Conservation (phyloP, 2,888 invertebrate genomes). For the Tipula unca region DNA sequence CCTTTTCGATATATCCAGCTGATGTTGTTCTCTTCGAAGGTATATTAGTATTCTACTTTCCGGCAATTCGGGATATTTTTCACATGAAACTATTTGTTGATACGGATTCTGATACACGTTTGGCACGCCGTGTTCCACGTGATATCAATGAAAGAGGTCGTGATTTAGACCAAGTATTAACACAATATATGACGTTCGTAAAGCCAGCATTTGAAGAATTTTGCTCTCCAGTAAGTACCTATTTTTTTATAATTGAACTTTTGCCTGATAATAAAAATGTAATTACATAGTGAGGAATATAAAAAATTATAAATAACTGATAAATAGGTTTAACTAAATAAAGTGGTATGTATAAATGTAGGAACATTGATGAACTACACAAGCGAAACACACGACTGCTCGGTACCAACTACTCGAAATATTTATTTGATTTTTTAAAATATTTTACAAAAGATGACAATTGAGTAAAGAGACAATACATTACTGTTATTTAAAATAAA, state of each 20-base stretch:
- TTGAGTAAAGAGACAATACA: no score
- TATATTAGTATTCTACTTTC: constrained; percentile 95
- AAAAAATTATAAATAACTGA: no score
- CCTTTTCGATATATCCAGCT: constrained; percentile 81
- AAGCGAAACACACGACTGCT: no score
- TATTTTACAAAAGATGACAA: no score
- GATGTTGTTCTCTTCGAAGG: constrained; percentile 98
- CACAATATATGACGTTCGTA: constrained; percentile 95
- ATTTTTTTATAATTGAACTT: not conserved
- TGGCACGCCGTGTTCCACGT: constrained; percentile 90
- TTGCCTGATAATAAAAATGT: constrained; percentile 16
- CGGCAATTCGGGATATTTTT: constrained; percentile 86
- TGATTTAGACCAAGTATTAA: constrained; percentile 87
- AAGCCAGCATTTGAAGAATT: constrained; percentile 99
- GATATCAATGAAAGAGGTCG: constrained; percentile 93
- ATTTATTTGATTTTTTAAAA: no score
- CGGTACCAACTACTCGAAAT: no score
- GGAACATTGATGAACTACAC: no score
- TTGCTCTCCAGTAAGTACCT: constrained; percentile 77
- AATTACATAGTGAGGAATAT: no score
- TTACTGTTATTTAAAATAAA: no score
- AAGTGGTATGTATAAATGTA: no score
- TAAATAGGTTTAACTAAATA: no score
- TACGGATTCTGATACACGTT: constrained; percentile 94
- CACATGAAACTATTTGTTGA: constrained; percentile 99